These are phyloP conservation scores for Drosophila fungiperda DNA, from an alignment of 2,888 invertebrate genomes.

Conservation along the genomic window DNA sequence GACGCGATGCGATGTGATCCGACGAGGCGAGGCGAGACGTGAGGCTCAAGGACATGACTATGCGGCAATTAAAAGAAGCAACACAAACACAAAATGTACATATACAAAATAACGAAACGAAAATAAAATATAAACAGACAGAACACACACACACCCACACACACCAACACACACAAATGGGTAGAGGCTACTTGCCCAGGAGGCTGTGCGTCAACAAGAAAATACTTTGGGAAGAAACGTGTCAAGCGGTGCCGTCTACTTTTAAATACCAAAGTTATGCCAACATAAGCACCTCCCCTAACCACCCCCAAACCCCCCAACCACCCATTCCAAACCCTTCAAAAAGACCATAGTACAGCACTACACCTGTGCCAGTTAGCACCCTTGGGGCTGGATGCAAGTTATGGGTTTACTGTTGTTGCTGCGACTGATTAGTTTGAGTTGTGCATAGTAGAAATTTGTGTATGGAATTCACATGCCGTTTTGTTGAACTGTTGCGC, in stretches of 20 bases:
- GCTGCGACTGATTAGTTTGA: conserved; percentile 54
- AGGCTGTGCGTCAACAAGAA: conserved; percentile 19
- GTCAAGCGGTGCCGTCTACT: conserved; percentile 48
- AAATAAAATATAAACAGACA: conserved; percentile 2
- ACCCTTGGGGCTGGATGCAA: conserved; percentile 48
- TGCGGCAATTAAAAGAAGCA: conserved; percentile 58
- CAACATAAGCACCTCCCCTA: background rate
- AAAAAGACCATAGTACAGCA: background rate
- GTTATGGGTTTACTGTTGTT: conserved; percentile 33
- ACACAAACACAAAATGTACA: conserved; percentile 19
- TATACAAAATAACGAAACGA: conserved; percentile 21
- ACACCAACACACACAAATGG: conserved; percentile 4
- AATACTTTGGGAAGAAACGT: conserved; percentile 49
- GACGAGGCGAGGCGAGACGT: conserved; percentile 9
- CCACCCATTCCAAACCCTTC: background rate
- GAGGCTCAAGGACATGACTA: conserved; percentile 60
- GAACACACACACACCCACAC: conserved; percentile 32
- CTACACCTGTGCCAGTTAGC: conserved; percentile 12
- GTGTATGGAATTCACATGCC: conserved; percentile 37
- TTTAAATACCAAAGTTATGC: conserved; percentile 12
- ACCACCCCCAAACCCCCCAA: background rate
- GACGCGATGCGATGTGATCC: conserved; percentile 2
- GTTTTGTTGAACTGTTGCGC: conserved; percentile 64
- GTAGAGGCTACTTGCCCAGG: background rate
- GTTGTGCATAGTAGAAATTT: conserved; percentile 50